Evolutionary conservation across 2,888 invertebrate species (phyloP), one percentile per base, ranked within the genome.

Genomic region (Octonoba sinensis): DNA sequence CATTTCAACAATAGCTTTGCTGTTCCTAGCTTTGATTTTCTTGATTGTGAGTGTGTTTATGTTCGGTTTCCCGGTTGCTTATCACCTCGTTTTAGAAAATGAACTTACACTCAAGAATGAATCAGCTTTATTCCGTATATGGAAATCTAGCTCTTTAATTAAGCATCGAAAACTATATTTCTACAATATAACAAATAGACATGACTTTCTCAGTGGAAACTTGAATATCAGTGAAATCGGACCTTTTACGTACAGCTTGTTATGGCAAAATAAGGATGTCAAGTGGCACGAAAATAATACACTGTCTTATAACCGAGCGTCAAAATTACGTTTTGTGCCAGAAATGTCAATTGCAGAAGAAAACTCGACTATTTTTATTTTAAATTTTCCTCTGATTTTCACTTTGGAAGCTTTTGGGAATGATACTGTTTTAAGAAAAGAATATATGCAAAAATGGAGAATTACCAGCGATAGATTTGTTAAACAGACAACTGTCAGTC

Each of bases 211-310:
- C 36, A 2, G 36, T 36, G 36, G 8, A 36, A 36, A 36, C 11
- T 11, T 36, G 36, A 36, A 36, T 36, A 6, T 36, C 36, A 36
- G 36, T 36, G 83, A 83, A 75, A 12, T 79, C 0, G 83, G 83
- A 18, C 83, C 83, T 15, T 65, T 81, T 47, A 79, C 74, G 15
- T 83, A 75, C 20, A 1, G 24, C 15, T 20, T 69, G 44, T 36
- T 66, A 54, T 74, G 83, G 67, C 71, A 84, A 60, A 87, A 87
- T 73, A 66, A 84, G 64, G 84, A 86, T 75, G 79, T 87, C 47
- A 84, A 82, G 18, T 87, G 85, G 74, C 78, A 86, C 81, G 69
- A 73, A n/a, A 87, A 87, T 84, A 69, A 83, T 49, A 86, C 85
- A 0, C 83, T 87, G 27, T 81, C 86, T 0, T 88, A 86, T 79